Evolutionary conservation across 1,140 invertebrate species (phyloP).

Genomic region (Caligus rogercresseyi): DNA sequence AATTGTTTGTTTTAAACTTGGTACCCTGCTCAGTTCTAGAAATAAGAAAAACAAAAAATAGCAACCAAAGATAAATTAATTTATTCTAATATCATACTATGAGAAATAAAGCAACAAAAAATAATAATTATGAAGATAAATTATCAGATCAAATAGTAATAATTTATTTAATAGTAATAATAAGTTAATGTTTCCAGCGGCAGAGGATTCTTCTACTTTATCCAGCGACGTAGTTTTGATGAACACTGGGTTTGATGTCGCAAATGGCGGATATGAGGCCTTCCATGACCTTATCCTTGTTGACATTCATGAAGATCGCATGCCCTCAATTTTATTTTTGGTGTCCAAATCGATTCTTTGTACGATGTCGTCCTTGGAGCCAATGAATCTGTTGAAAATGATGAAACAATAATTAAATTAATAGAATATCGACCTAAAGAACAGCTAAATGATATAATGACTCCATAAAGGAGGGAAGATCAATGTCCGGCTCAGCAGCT

Average conservation of each 20-base stretch:
- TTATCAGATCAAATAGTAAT: background rate
- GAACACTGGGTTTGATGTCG: conserved; percentile 17
- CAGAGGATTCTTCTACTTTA: background rate
- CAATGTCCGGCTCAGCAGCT: too few relatives aligned
- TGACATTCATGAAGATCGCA: conserved; percentile 52
- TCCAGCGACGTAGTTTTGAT: conserved; percentile 8
- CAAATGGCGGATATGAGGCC: conserved; percentile 5
- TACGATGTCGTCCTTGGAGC: conserved; percentile 71
- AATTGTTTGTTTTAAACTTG: too few relatives aligned
- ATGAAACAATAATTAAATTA: conserved; percentile 20
- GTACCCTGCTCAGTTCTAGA: too few relatives aligned
- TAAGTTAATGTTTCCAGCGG: background rate
- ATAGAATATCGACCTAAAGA: background rate
- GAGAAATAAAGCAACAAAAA: background rate
- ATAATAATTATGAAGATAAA: background rate
- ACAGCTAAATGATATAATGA: too few relatives aligned
- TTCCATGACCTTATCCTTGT: conserved; percentile 52
- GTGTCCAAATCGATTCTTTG: conserved; percentile 71
- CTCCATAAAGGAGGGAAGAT: too few relatives aligned
- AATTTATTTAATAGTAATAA: background rate
- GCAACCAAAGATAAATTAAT: too few relatives aligned
- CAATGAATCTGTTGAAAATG: conserved; percentile 52
- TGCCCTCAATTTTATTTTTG: conserved; percentile 59
- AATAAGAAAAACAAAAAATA: too few relatives aligned
- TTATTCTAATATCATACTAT: too few relatives aligned